phyloP scores from a whole-genome alignment of 2,797 vertebrate genomes.

The Pogonophryne albipinna region DNA sequence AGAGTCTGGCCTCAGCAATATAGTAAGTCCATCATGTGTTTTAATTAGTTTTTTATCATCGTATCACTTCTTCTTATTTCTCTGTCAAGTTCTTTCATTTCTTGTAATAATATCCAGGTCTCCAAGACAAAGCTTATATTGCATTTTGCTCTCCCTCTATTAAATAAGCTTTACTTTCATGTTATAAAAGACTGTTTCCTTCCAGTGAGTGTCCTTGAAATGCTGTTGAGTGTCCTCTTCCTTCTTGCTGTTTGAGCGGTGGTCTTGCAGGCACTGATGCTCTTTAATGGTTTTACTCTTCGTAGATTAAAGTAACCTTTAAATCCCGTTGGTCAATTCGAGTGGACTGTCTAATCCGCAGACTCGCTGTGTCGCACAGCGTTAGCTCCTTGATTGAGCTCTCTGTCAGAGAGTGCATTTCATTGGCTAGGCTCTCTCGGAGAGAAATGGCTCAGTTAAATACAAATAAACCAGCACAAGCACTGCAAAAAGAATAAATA shows the following conservation, averaged over 20 bases:
- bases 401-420: conserved; percentile 42
- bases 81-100: neutral
- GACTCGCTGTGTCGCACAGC: conserved; percentile 53
- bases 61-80: neutral
- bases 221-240: conserved; percentile 32
- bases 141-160: conserved; percentile 1
- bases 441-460: conserved; percentile 65
- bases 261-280: conserved; percentile 57
- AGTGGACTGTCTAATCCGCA: conserved; percentile 75
- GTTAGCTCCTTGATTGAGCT: conserved; percentile 48
- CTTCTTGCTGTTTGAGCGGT: conserved; percentile 53
- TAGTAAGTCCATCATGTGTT: conserved; percentile 86
- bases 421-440: conserved; percentile 24
- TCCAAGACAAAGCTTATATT: neutral
- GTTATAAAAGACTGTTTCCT: neutral
- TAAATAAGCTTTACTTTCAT: conserved; percentile 7
- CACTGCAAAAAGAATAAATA: conserved; percentile 42
- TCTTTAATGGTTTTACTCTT: conserved; percentile 72
- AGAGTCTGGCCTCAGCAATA: conserved; percentile 93
- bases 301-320: conserved; percentile 84
- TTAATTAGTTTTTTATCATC: neutral
- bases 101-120: neutral
- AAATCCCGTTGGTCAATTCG: conserved; percentile 81
- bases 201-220: conserved; percentile 28
- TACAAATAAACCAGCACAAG: conserved; percentile 43